A percentile compares a stretch with the other conserved stretches of the same genome.
Evolutionary conservation across 2,113 vertebrate species (phyloP).

Genomic region (Onychorhynchus coronatus): DNA sequence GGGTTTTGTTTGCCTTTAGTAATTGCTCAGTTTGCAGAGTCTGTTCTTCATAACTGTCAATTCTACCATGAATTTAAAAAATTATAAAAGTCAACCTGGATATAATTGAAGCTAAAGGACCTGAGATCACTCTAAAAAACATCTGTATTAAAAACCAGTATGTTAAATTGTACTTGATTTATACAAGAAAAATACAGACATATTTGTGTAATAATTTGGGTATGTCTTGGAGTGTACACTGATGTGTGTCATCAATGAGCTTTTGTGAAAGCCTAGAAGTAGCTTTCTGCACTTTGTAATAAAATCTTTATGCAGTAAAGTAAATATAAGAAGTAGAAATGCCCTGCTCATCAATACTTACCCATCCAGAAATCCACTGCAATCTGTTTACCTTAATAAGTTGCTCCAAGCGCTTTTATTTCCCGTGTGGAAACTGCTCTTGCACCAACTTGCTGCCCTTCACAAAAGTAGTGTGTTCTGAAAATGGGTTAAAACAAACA

Average conservation of each 20-base stretch:
- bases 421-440: not conserved
- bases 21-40: not conserved
- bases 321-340: not conserved
- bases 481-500: constrained; percentile 17
- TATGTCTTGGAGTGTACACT: not conserved
- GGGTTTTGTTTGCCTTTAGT: not conserved
- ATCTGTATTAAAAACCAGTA: not conserved
- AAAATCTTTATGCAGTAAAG: not conserved
- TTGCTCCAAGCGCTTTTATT: constrained; percentile 22
- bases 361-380: constrained; percentile 68
- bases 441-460: not conserved
- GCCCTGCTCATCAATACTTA: constrained; percentile 44
- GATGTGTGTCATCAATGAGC: not conserved
- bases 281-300: not conserved
- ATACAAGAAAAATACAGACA: not conserved
- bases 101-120: not conserved
- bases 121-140: not conserved
- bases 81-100: not conserved
- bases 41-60: not conserved
- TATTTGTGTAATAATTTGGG: not conserved
- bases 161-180: not conserved
- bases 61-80: not conserved
- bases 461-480: not conserved
- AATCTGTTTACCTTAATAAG: constrained; percentile 56
- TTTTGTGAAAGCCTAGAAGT: not conserved